Percentiles rank a stretch among this genome's conserved stretches.
Conservation (phyloP, 2,113 vertebrate species). For the Hippocampus barbouri region DNA sequence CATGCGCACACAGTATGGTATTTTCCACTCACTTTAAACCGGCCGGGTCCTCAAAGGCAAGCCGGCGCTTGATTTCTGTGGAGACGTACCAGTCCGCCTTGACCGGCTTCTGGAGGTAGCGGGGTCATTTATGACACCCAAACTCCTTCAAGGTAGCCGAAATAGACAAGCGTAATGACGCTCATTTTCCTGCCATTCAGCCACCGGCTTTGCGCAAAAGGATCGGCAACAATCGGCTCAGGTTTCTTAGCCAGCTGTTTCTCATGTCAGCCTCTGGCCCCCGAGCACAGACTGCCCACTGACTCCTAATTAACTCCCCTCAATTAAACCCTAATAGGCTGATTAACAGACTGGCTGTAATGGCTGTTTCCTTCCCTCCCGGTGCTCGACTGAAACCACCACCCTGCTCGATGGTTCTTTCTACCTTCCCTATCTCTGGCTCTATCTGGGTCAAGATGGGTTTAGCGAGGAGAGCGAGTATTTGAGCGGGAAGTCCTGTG, state of each 20-base stretch:
- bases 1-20: conserved; percentile 36
- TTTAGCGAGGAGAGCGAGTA: conserved; percentile 3
- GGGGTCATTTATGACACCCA: conserved; percentile 50
- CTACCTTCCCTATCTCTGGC: background rate
- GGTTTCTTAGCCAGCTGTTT: conserved; percentile 64
- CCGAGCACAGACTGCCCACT: conserved; percentile 50
- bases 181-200: conserved; percentile 66
- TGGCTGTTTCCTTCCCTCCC: conserved; percentile 69
- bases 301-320: conserved; percentile 72
- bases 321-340: conserved; percentile 76
- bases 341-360: conserved; percentile 73
- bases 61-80: conserved; percentile 27
- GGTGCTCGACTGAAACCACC: conserved; percentile 64
- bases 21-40: conserved; percentile 46
- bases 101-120: conserved; percentile 10
- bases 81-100: conserved; percentile 44
- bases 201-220: conserved; percentile 59
- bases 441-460: background rate
- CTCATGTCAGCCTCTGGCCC: conserved; percentile 50
- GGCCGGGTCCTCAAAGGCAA: conserved; percentile 36
- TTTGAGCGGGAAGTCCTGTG: background rate
- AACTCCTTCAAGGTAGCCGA: conserved; percentile 35
- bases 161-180: conserved; percentile 65
- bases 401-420: conserved; percentile 5
- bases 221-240: conserved; percentile 57